Evolutionary conservation across 2,113 vertebrate species (phyloP).

Genomic region (Lophotis ruficrista): DNA sequence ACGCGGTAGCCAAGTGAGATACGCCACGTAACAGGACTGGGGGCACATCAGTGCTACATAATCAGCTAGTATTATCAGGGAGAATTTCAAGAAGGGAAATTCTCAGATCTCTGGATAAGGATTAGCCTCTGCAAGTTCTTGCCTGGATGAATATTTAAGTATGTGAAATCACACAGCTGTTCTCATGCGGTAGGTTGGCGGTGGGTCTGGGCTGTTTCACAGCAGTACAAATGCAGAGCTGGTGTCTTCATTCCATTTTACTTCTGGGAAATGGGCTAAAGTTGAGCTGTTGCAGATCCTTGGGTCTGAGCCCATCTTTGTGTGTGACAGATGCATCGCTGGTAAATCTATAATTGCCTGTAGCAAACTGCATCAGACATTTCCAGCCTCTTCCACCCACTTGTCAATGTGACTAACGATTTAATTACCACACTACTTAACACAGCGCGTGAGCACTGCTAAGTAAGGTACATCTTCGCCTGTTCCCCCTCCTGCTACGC

Average conservation of each 20-base stretch:
- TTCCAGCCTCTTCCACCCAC: slow-evolving; percentile 50
- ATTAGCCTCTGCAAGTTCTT: slow-evolving; percentile 13
- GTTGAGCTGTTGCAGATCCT: slow-evolving; percentile 32
- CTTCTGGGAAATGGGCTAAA: slow-evolving; percentile 27
- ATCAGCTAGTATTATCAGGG: not conserved
- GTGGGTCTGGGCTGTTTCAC: not conserved
- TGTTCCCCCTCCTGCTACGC: not conserved
- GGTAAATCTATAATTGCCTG: slow-evolving; percentile 15
- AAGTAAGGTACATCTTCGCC: not conserved
- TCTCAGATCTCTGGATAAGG: slow-evolving; percentile 7
- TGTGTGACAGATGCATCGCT: slow-evolving; percentile 22
- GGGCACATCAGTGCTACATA: not conserved
- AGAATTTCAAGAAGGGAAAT: slow-evolving; percentile 13
- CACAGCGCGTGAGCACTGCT: slow-evolving; percentile 1
- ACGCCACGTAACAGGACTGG: not conserved
- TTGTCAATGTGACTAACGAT: slow-evolving; percentile 46
- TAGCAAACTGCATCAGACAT: slow-evolving; percentile 27
- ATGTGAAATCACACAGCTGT: not conserved
- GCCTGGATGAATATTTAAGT: not conserved
- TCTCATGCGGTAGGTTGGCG: not conserved
- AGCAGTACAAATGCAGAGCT: not conserved
- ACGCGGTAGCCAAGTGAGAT: not conserved
- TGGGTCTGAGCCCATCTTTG: slow-evolving; percentile 11
- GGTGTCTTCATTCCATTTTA: not conserved
- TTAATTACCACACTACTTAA: slow-evolving; percentile 19